Evolutionary conservation across 2,797 vertebrate genomes (phyloP).

Genomic region (Pseudotriccus pelzelni): DNA sequence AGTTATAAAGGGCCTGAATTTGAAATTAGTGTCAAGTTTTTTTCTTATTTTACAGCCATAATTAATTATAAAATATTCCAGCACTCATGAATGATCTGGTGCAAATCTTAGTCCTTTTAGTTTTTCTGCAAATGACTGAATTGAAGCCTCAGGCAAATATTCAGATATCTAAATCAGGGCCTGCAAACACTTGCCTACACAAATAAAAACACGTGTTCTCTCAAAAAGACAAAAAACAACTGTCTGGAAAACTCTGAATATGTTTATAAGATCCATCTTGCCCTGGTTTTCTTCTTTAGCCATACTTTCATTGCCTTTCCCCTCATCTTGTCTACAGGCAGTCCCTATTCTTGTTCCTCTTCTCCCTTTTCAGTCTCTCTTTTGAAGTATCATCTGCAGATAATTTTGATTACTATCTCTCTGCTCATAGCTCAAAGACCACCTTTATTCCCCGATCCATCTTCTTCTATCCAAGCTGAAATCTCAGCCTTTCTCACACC

Average conservation of each 20-base stretch:
- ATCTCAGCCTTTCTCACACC: background rate
- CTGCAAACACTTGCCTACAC: background rate
- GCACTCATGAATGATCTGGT: background rate
- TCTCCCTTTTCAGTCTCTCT: background rate
- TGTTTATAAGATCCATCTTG: background rate
- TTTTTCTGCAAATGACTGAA: background rate
- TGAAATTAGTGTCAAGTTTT: background rate
- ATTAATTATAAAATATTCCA: slow-evolving; percentile 10
- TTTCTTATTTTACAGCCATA: background rate
- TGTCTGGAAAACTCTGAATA: background rate
- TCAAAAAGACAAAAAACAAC: background rate
- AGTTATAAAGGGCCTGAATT: background rate
- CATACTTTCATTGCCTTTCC: background rate
- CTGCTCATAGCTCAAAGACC: background rate
- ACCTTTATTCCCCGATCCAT: background rate
- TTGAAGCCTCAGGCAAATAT: background rate
- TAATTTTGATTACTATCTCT: background rate
- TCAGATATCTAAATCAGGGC: background rate
- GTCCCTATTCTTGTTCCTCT: background rate
- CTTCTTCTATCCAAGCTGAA: background rate
- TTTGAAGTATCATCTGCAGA: background rate
- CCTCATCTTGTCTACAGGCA: background rate
- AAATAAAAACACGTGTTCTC: background rate
- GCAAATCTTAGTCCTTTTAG: background rate
- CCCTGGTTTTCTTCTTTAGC: background rate